A percentile compares a stretch with the other conserved stretches of the same genome.
Evolutionary conservation across 2,888 invertebrate genomes (phyloP).

Genomic region (Beris morrisii): DNA sequence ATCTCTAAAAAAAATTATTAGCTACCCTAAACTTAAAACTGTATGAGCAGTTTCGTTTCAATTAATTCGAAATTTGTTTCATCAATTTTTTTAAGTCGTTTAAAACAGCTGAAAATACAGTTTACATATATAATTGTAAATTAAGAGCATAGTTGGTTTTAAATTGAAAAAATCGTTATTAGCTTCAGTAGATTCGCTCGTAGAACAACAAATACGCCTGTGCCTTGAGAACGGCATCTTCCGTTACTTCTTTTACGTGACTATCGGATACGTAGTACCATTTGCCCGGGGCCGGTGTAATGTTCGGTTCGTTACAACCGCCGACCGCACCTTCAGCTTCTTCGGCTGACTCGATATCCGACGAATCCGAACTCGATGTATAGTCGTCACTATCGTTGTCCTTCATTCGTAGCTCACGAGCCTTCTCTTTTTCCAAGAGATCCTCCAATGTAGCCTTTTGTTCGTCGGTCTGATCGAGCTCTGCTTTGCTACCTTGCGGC

Average conservation of each 20-base stretch:
- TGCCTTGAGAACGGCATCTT: constrained; percentile 76
- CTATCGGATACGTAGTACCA: constrained; percentile 97
- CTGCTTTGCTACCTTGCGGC: constrained; percentile 63
- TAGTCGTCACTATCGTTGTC: constrained; percentile 59
- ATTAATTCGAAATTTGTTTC: too few species aligned
- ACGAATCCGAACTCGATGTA: constrained; percentile 62
- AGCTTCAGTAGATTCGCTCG: constrained; percentile 78
- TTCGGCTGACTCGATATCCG: constrained; percentile 41
- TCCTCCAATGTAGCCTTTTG: constrained; percentile 56
- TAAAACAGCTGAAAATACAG: too few species aligned
- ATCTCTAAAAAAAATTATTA: too few species aligned
- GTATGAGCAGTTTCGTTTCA: too few species aligned
- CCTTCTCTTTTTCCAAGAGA: constrained; percentile 48
- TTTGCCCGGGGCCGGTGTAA: constrained; percentile 64
- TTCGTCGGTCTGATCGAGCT: constrained; percentile 59
- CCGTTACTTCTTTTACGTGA: constrained; percentile 77
- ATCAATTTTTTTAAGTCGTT: too few species aligned
- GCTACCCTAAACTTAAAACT: too few species aligned
- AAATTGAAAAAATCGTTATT: too few species aligned
- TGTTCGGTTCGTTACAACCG: constrained; percentile 52
- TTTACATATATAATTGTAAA: too few species aligned
- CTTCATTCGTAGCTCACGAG: constrained; percentile 49
- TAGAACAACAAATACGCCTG: constrained; percentile 97
- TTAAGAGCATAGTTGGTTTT: too few species aligned
- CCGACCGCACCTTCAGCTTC: constrained; percentile 50